These are phyloP conservation scores for Etheostoma perlongum DNA, from an alignment of 2,797 vertebrate genomes.

Conservation along the genomic window DNA sequence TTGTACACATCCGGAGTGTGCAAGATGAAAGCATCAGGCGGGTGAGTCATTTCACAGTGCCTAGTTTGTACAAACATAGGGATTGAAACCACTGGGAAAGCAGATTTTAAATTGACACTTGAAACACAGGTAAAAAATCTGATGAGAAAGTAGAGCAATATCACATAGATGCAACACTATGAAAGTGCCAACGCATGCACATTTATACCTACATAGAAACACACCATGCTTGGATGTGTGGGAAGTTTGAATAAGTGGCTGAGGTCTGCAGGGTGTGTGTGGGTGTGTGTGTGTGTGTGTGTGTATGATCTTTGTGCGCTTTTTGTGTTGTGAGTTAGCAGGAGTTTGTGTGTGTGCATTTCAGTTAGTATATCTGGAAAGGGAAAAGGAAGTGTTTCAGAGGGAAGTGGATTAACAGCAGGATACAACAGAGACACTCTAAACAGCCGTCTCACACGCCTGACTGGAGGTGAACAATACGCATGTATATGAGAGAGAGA, in stretches of 20 bases:
- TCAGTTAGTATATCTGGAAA: slow-evolving; percentile 48
- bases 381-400: slow-evolving; percentile 74
- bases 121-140: slow-evolving; percentile 23
- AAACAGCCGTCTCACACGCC: slow-evolving; percentile 56
- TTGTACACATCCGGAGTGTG: slow-evolving; percentile 48
- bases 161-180: slow-evolving; percentile 26
- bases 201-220: slow-evolving; percentile 28
- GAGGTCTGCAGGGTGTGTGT: slow-evolving; percentile 7
- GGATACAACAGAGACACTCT: slow-evolving; percentile 75
- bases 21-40: slow-evolving; percentile 13
- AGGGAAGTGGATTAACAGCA: slow-evolving; percentile 79
- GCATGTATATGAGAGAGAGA: slow-evolving; percentile 28
- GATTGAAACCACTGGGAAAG: slow-evolving; percentile 52
- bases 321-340: slow-evolving; percentile 22
- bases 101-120: slow-evolving; percentile 56
- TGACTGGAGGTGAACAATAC: slow-evolving; percentile 66
- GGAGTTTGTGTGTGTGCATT: slow-evolving; percentile 34
- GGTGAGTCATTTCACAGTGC: slow-evolving; percentile 52
- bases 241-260: slow-evolving; percentile 45
- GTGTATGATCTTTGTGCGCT: slow-evolving; percentile 21
- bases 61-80: slow-evolving; percentile 12
- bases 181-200: slow-evolving; percentile 13
- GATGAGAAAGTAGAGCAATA: slow-evolving; percentile 34
- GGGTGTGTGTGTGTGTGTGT: slow-evolving; percentile 8
- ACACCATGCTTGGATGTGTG: slow-evolving; percentile 33